Evolutionary conservation across 2,113 vertebrate species (phyloP), one percentile per base, ranked within the genome.

Genomic region (Nicator chloris): DNA sequence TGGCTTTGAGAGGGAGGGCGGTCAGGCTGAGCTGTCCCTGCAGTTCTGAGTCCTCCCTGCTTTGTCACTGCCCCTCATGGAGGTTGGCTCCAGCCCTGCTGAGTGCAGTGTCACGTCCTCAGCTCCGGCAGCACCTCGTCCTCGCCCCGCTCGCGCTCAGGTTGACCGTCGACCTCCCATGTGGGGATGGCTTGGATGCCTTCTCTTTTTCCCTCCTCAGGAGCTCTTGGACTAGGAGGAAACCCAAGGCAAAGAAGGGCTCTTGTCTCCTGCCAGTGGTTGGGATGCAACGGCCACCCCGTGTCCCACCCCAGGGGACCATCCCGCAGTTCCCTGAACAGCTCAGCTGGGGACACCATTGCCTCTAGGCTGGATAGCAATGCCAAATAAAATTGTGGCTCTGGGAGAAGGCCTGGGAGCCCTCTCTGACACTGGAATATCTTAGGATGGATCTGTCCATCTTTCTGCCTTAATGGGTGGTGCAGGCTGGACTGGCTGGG

Each of bases 171-270:
- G 69, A 28, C 12, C 10, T 78, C 51, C 30, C 15, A 0, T 0
- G 7, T 1, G 3, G 27, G 37, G 54, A 40, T 1, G 7, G 19
- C 24, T 28, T 2, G 0, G 11, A 9, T 5, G 30, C 22, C 45
- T 77, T 69, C 51, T 68, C 8, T 5, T 68, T 70, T 8, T 95
- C 93, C 78, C 53, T 86, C 50, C 12, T 71, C 64, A 96, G 73
- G 30, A 98, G 92, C 64, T 98, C 96, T 28, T 6, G 78, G 33
- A 96, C 98, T 98, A 47, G n/a, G n/a, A 47, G 49, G 31, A 56
- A 83, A 70, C 21, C 79, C 12, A 51, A 53, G 39, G 56, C 11
- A 37, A 28, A 59, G 12, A 30, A n/a, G 13, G 21, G 50, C 17
- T 86, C n/a, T 13, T 21, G n/a, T 76, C 31, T 61, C 37, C 19